Evolutionary conservation across 2,113 vertebrate species (phyloP), one percentile per base, ranked within the genome.

Genomic region (Megaceryle torquata): DNA sequence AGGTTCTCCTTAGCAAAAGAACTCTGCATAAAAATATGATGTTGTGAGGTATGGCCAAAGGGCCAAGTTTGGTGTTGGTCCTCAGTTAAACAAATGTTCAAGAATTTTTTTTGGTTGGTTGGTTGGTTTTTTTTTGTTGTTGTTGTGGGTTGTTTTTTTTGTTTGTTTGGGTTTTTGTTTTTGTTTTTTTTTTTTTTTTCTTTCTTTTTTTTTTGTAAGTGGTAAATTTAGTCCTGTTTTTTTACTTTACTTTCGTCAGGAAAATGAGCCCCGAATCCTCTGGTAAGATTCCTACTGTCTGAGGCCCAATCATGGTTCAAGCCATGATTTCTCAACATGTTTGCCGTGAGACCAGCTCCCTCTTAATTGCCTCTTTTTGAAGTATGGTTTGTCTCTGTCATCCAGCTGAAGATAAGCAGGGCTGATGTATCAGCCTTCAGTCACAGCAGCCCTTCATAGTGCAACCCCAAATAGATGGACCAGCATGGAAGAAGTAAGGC

Each of bases 331-430:
- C 82, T 84, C 64, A 78, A 29, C 35, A 15, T 84, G 43, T 44
- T 93, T 90, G 29, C 29, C 78, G 26, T 70, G 68, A 78, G 76
- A 91, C 37, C 71, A 82, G 1, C 48, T 91, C 24, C 28, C 10
- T 60, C 29, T 92, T 92, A 82, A 95, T 78, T 91, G 41, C 21
- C 84, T 79, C 57, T 44, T 94, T 95, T 92, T 91, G 76, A 92
- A 93, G 53, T 78, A 41, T 20, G 7, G 16, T 68, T 94, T 90
- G 10, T 89, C 37, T 67, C 46, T 78, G 29, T 86, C 64, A 33
- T 63, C 35, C 51, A 6, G 2, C 26, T 46, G 31, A 95, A 95
- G 71, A 95, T 80, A 71, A 83, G 50, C 29, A 81, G 10, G 9
- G 19, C 50, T 86, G 29, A 13, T 74, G 22, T 53, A 53, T 53